Evolutionary conservation across 2,888 invertebrate genomes (phyloP), one percentile per base, ranked within the genome.

Genomic region (Drosophila mercatorum): DNA sequence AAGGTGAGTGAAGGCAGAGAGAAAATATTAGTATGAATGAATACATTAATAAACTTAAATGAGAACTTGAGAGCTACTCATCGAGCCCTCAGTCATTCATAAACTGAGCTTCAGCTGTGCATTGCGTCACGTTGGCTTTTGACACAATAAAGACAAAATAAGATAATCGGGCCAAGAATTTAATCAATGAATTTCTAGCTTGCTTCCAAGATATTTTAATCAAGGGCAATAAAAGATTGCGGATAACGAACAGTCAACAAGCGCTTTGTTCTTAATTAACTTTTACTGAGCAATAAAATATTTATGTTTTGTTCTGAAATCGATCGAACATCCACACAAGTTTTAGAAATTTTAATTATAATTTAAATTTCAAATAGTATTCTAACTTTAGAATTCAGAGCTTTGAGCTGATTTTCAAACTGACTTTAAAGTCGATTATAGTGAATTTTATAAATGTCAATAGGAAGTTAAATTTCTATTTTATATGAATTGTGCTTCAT

Each of bases 1-100:
- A 92, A 92, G 92, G 92, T 92, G 64, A 86, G 90, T 81, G 41
- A 43, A 43, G 44, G 12, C 11, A 28, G 22, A 14, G 11, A 5
- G 11, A 44, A 44, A 11, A 22, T 46, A 46, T 14, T 5, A 11
- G 22, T 44, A 44, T 5, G 17, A 26, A 14, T 7, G 22, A 41
- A n/a, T 41, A n/a, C 40, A 65, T 44, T 47, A 22, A 11, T 11
- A 12, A 22, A 36, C 2, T 11, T 31, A 34, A 36, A 36, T 36
- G n/a, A 12, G 3, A 51, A 34, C 17, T 34, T 12, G 11, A 22
- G 11, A 41, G n/a, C 41, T 41, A 11, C 5, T 2, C 12, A 38
- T n/a, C n/a, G 5, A 41, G 40, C 11, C 17, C 22, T 34, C 44
- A 10, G 3, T 6, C 57, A 46, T 58, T 47, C 26, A 59, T 2